These are phyloP conservation scores for Regulus satrapa DNA, from an alignment of 2,113 vertebrate species.

Conservation along the genomic window DNA sequence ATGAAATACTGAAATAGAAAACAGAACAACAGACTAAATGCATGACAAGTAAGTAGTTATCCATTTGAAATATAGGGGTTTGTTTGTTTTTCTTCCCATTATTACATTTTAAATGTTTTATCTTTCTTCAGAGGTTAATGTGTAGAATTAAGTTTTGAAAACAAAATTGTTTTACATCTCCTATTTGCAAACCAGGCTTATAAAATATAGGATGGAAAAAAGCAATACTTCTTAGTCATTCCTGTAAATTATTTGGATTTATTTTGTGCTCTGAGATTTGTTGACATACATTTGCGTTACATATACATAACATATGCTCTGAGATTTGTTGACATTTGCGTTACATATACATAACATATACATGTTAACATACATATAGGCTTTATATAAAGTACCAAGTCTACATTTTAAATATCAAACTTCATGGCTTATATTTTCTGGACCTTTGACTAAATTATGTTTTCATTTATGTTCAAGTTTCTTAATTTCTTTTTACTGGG, in stretches of 20 bases:
- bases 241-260: background rate
- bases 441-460: background rate
- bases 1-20: background rate
- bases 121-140: background rate
- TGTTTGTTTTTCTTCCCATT: background rate
- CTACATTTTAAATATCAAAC: background rate
- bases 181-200: background rate
- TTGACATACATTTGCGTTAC: background rate
- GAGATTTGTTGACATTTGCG: background rate
- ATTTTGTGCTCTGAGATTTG: background rate
- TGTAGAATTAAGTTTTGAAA: background rate
- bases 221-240: background rate
- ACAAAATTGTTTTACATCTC: background rate
- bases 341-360: too few relatives aligned
- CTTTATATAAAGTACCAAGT: background rate
- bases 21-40: background rate
- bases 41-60: background rate
- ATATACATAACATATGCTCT: too few relatives aligned
- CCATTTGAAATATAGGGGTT: background rate
- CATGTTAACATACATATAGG: background rate
- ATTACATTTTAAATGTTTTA: background rate
- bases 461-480: background rate
- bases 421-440: background rate
- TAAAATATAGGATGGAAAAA: background rate
- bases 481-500: background rate